phyloP scores from a whole-genome alignment of 2,113 vertebrate genomes.

The Archocentrus centrarchus region DNA sequence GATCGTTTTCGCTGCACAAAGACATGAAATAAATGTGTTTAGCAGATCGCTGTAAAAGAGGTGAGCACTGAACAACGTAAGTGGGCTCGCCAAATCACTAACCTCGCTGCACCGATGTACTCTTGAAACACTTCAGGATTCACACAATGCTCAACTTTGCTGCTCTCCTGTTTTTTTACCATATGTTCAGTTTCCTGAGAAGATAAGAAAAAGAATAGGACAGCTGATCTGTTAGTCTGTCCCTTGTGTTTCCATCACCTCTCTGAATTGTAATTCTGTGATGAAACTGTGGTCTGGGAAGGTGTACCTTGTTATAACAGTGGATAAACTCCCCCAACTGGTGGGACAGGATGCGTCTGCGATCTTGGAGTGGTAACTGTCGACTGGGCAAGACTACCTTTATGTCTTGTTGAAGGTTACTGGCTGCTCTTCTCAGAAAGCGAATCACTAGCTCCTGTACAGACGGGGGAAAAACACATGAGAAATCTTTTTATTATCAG shows the following conservation, averaged over 20 bases:
- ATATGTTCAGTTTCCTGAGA: constrained; percentile 91
- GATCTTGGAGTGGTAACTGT: constrained; percentile 83
- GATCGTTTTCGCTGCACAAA: constrained; percentile 88
- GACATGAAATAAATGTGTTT: constrained; percentile 36
- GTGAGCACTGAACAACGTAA: constrained; percentile 16
- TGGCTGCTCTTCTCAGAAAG: constrained; percentile 91
- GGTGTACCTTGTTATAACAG: constrained; percentile 88
- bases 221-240: neutral
- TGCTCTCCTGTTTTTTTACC: constrained; percentile 82
- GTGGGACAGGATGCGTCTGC: constrained; percentile 88
- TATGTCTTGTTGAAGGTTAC: constrained; percentile 90
- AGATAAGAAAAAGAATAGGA: constrained; percentile 20
- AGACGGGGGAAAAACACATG: constrained; percentile 5
- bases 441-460: constrained; percentile 91
- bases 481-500: constrained; percentile 9
- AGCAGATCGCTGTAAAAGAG: constrained; percentile 20
- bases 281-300: constrained; percentile 1
- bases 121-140: constrained; percentile 87
- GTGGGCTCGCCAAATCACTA: constrained; percentile 43
- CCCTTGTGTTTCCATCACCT: constrained; percentile 4
- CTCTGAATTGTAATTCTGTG: neutral
- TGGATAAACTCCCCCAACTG: constrained; percentile 91
- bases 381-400: constrained; percentile 86
- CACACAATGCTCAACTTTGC: constrained; percentile 83
- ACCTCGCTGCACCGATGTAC: constrained; percentile 92